phyloP scores from a whole-genome alignment of 2,113 vertebrate genomes.

The Calidris pygmaea region DNA sequence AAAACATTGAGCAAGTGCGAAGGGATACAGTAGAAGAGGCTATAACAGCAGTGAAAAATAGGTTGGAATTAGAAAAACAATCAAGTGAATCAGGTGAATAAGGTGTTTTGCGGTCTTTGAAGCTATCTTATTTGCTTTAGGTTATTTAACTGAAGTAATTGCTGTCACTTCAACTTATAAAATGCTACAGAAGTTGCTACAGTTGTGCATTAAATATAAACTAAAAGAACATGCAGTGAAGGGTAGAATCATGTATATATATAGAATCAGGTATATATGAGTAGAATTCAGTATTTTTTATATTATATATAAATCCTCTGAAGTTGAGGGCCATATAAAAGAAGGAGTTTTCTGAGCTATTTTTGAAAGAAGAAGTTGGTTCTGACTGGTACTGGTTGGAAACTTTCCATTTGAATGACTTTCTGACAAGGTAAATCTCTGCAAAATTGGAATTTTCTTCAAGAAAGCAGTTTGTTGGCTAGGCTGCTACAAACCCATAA shows the following conservation, averaged over 20 bases:
- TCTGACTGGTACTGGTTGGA: background rate
- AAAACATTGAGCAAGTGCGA: slow-evolving; percentile 59
- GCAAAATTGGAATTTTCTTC: background rate
- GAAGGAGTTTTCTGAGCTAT: background rate
- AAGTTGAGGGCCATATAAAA: background rate
- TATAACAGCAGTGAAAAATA: slow-evolving; percentile 73
- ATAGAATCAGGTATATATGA: background rate
- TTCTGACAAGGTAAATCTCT: background rate
- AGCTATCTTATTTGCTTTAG: background rate
- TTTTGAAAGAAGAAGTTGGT: background rate
- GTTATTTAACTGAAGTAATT: background rate
- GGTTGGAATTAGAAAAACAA: slow-evolving; percentile 35
- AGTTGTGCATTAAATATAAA: background rate
- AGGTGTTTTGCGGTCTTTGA: background rate
- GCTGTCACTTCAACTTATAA: background rate
- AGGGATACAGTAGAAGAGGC: slow-evolving; percentile 71
- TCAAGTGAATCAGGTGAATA: slow-evolving; percentile 64
- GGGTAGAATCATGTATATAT: too few relatives aligned
- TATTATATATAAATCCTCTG: background rate
- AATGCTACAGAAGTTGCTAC: background rate
- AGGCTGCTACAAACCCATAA: background rate
- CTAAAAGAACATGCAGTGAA: background rate
- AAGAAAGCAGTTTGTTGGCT: background rate
- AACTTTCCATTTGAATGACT: background rate
- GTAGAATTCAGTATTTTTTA: background rate